Percentiles rank a stretch among this genome's conserved stretches.
phyloP scores from a whole-genome alignment of 2,113 vertebrate genomes.

The Lates calcarifer region DNA sequence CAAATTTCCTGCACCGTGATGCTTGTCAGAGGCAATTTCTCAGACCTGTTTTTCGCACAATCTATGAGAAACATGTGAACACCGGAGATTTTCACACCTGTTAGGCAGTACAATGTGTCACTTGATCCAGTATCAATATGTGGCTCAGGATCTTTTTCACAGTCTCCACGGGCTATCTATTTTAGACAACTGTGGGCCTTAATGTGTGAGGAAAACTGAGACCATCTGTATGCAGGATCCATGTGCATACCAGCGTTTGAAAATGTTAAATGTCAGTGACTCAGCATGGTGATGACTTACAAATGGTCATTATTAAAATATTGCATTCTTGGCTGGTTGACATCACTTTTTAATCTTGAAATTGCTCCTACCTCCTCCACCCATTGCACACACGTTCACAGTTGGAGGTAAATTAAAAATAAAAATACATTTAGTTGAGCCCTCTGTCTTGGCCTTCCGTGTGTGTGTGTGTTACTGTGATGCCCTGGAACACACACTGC shows the following conservation, averaged over 20 bases:
- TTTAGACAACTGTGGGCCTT: slow-evolving; percentile 2
- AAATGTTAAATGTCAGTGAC: slow-evolving; percentile 36
- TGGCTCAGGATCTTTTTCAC: slow-evolving; percentile 10
- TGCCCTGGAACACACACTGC: slow-evolving; percentile 29
- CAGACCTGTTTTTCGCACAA: neutral
- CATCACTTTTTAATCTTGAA: slow-evolving; percentile 48
- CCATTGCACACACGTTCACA: slow-evolving; percentile 7
- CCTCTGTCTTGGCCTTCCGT: neutral
- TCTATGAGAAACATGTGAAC: neutral
- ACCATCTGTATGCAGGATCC: slow-evolving; percentile 19
- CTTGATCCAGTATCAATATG: slow-evolving; percentile 21
- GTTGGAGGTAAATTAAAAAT: slow-evolving; percentile 47
- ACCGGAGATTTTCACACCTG: slow-evolving; percentile 10
- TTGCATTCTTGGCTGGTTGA: slow-evolving; percentile 25
- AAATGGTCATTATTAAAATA: slow-evolving; percentile 24
- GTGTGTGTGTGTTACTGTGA: slow-evolving; percentile 6
- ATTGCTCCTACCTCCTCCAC: neutral
- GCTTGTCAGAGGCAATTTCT: slow-evolving; percentile 26
- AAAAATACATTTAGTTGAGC: slow-evolving; percentile 23
- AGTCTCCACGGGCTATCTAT: slow-evolving; percentile 1
- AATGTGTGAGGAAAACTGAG: slow-evolving; percentile 13
- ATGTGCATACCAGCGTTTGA: neutral
- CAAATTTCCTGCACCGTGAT: neutral
- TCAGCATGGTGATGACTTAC: slow-evolving; percentile 26
- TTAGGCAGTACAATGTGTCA: neutral